Evolutionary conservation across 2,113 vertebrate species (phyloP).

Genomic region (Cynopterus brachyotis): DNA sequence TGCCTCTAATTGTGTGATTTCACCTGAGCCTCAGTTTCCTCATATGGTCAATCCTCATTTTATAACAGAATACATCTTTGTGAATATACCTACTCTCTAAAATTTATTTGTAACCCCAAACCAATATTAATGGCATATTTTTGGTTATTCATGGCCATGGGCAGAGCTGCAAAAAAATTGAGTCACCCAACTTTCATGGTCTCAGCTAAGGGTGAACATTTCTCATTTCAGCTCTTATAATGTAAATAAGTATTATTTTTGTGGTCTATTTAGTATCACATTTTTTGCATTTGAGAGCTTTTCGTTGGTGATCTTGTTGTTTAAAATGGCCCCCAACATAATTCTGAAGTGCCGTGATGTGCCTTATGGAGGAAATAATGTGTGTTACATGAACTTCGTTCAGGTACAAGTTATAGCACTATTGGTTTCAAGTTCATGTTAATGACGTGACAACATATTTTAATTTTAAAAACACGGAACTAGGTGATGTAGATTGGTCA

Average conservation of each 20-base stretch:
- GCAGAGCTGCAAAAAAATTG: not conserved
- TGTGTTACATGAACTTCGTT: not conserved
- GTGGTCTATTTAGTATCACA: not conserved
- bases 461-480: conserved; percentile 4
- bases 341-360: not conserved
- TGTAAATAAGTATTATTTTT: not conserved
- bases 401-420: not conserved
- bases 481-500: not conserved
- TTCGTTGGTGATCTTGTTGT: not conserved
- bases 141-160: not conserved
- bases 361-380: not conserved
- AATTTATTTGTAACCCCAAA: not conserved
- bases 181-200: not conserved
- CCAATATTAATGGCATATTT: not conserved
- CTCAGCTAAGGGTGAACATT: not conserved
- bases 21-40: not conserved
- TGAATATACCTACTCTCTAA: not conserved
- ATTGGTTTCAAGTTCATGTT: not conserved
- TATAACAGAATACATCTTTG: not conserved
- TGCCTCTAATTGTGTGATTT: conserved; percentile 8
- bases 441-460: not conserved
- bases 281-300: not conserved
- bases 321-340: not conserved
- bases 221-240: not conserved
- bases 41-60: not conserved